Evolutionary conservation across 2,113 vertebrate species (phyloP), one percentile per base, ranked within the genome.

Genomic region (Clinocottus analis): DNA sequence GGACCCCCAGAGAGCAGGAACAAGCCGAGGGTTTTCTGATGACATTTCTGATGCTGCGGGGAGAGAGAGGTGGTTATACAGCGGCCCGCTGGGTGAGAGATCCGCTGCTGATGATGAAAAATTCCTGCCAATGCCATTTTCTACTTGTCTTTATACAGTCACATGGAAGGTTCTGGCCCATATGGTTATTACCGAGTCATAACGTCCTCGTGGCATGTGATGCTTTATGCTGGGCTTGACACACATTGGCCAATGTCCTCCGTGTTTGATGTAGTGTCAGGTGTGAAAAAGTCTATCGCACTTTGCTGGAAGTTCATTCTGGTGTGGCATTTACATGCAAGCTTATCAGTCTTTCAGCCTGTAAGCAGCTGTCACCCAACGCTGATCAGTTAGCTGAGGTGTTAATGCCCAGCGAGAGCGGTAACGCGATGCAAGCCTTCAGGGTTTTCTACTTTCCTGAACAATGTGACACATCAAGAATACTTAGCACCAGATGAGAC

Each of bases 31-130:
- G 75, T 72, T 75, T 72, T 47, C 56, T 76, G 62, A 71, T 84
- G 81, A 89, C 84, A 86, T 86, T 84, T 89, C 29, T 84, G 72
- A 43, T 71, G 79, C 87, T 76, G 67, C 37, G 79, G 55, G 72
- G 55, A 83, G 61, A 73, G n/a, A 39, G 58, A 27, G 39, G 75
- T 47, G 39, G 66, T 25, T 62, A 25, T 29, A 55, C n/a, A 66
- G 60, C 7, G 1, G 68, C 77, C 67, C 19, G 4, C 62, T 67
- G 53, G 55, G 70, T 62, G 64, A 59, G 6, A 65, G 62, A 60
- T 76, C 25, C 62, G 43, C 66, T 35, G 58, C 59, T 37, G 39
- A 33, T 72, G 62, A 75, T 72, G 65, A 27, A 3, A 59, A 72
- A 65, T 17, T 33, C 23, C 69, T 12, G n/a, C 41, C 29, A 27